Base-by-base conservation (phyloP, 2,888 invertebrate genomes). In the Cheilosia impressa region DNA sequence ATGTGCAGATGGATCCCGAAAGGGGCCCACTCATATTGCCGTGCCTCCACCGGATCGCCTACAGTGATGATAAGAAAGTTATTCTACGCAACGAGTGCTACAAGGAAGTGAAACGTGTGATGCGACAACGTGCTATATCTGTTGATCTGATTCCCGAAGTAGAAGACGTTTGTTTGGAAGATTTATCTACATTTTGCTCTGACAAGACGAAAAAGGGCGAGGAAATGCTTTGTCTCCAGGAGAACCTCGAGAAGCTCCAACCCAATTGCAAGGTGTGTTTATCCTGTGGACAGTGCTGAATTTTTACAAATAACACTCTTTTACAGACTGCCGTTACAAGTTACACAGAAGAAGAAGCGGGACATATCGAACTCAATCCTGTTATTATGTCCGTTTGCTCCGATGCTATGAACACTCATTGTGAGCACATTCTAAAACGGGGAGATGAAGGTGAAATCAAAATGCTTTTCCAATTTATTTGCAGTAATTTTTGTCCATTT, bases 81-180 rank as follows among this genome's bases (percentile, higher is more conserved):
- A 93, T 93, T 87, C 90, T 96, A 41, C 94, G 93, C 87, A 94
- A 94, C 60, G 93, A 92, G 43, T 96, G 96, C 91, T 91, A 90
- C 50, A 89, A 90, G 87, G 97, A 99, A 93, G 96, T 99, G 3
- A 95, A 96, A 88, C 95, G 98, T 87, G 97, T 98, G 0, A 98
- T 99, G 97, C 94, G 97, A 38, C 97, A 98, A 91, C 94, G 99
- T 85, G 98, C 99, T 0, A 94, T 97, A 7, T 97, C 96, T 89
- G 98, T 99, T 1, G 97, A 98, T 90, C 93, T 99, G 50, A 95
- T 98, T 89, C 99, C 99, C 1, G 97, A 98, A 92, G 96, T 99
- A 60, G 99, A 99, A 93, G 96, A 96, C 89, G 94, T 94, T 45
- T 99, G 99, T 90, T 93, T 99, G 24, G 95, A 95, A 84, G 98